These are phyloP conservation scores for Drosophila athabasca DNA, from an alignment of 1,140 invertebrate genomes.

Conservation along the genomic window DNA sequence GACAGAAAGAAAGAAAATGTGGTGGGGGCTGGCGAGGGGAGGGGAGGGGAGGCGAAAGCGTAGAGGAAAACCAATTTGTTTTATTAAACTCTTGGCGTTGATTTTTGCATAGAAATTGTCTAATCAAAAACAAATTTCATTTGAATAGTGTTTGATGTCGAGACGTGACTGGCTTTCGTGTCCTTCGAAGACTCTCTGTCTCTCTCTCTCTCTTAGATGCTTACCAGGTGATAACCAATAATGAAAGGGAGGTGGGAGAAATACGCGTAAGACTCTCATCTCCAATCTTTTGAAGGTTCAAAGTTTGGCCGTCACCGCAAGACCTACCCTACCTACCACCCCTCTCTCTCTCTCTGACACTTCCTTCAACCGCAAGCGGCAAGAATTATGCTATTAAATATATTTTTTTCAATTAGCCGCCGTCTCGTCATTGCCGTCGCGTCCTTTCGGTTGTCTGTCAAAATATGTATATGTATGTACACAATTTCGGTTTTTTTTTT, in stretches of 20 bases:
- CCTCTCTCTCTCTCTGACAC: too few relatives aligned
- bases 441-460: slow-evolving; percentile 46
- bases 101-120: slow-evolving; percentile 54
- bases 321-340: background rate
- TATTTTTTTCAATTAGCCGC: slow-evolving; percentile 44
- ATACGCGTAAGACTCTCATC: too few relatives aligned
- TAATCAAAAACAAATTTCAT: slow-evolving; percentile 55
- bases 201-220: slow-evolving; percentile 17
- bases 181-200: slow-evolving; percentile 13
- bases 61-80: slow-evolving; percentile 43
- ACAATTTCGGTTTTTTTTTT: background rate
- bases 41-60: background rate
- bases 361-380: slow-evolving; percentile 2
- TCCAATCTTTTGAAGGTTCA: background rate
- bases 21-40: background rate
- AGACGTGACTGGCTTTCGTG: slow-evolving; percentile 28
- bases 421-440: slow-evolving; percentile 8
- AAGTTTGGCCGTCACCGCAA: slow-evolving; percentile 7
- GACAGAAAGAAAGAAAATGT: background rate
- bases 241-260: background rate
- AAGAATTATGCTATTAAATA: slow-evolving; percentile 47
- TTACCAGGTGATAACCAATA: slow-evolving; percentile 45
- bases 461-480: slow-evolving; percentile 21
- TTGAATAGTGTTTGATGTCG: slow-evolving; percentile 53
- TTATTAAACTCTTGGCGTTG: slow-evolving; percentile 47